Evolutionary conservation across 2,113 vertebrate genomes (phyloP).

Genomic region (Nycticryphes semicollaris): DNA sequence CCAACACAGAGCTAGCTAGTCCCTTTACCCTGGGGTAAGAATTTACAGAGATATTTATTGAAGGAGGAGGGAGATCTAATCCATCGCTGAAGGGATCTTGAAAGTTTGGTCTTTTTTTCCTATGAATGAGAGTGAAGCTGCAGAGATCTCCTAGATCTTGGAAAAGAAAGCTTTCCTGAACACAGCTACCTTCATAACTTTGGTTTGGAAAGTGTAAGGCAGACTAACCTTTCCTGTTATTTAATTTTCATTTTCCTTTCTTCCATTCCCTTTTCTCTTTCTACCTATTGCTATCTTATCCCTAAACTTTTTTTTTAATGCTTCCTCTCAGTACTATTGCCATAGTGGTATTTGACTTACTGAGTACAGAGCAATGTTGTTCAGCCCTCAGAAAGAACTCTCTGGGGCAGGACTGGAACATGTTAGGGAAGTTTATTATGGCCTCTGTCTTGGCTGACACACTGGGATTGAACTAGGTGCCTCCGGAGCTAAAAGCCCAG

Average conservation of each 20-base stretch:
- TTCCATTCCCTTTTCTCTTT: background rate
- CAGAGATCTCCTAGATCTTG: background rate
- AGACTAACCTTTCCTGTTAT: background rate
- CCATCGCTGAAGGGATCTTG: background rate
- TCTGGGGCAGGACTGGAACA: constrained; percentile 32
- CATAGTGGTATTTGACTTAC: background rate
- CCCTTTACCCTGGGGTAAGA: background rate
- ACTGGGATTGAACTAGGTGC: background rate
- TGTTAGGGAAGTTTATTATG: constrained; percentile 40
- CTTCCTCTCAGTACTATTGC: background rate
- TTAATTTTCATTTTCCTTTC: background rate
- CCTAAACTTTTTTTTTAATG: background rate
- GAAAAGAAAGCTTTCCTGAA: background rate
- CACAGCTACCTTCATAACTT: background rate
- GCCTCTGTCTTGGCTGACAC: constrained; percentile 30
- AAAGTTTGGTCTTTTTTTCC: background rate
- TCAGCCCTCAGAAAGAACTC: constrained; percentile 10
- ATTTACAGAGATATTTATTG: background rate
- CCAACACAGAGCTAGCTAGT: background rate
- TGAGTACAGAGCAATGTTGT: constrained; percentile 1
- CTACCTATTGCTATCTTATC: background rate
- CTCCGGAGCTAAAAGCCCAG: constrained; percentile 54
- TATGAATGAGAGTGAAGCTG: background rate
- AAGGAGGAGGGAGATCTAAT: background rate
- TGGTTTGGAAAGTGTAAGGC: background rate